These are phyloP conservation scores for Periplaneta americana DNA, from an alignment of 1,140 invertebrate species.

Conservation along the genomic window DNA sequence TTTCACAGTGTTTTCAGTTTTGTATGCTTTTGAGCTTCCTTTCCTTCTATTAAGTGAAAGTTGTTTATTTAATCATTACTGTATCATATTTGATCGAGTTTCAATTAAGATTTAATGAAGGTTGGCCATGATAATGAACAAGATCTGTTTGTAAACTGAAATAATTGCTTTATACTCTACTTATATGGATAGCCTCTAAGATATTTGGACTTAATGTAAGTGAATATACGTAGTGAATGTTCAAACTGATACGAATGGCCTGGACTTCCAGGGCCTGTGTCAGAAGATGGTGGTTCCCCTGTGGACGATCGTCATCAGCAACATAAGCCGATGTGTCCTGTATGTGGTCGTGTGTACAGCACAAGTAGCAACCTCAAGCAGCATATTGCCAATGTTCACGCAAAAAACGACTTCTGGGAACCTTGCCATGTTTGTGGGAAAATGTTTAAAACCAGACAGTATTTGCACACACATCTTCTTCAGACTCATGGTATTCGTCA, in stretches of 20 bases:
- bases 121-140: neutral
- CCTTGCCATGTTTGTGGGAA: conserved; percentile 57
- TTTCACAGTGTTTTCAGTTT: too few species aligned
- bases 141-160: neutral
- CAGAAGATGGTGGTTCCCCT: conserved; percentile 9
- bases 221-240: neutral
- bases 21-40: too few species aligned
- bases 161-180: neutral
- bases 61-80: too few species aligned
- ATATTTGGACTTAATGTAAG: neutral
- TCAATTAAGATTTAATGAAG: neutral
- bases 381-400: conserved; percentile 67
- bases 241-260: conserved; percentile 11
- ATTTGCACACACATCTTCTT: conserved; percentile 61
- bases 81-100: too few species aligned
- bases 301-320: conserved; percentile 32
- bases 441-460: conserved; percentile 64
- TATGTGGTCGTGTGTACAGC: conserved; percentile 62
- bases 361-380: conserved; percentile 63
- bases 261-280: conserved; percentile 19
- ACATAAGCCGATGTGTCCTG: conserved; percentile 53
- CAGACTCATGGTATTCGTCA: conserved; percentile 62
- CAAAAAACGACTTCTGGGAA: conserved; percentile 56
- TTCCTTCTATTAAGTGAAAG: too few species aligned
- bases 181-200: neutral